Evolutionary conservation across 2,888 invertebrate species (phyloP).

Genomic region (Homarus gammarus): DNA sequence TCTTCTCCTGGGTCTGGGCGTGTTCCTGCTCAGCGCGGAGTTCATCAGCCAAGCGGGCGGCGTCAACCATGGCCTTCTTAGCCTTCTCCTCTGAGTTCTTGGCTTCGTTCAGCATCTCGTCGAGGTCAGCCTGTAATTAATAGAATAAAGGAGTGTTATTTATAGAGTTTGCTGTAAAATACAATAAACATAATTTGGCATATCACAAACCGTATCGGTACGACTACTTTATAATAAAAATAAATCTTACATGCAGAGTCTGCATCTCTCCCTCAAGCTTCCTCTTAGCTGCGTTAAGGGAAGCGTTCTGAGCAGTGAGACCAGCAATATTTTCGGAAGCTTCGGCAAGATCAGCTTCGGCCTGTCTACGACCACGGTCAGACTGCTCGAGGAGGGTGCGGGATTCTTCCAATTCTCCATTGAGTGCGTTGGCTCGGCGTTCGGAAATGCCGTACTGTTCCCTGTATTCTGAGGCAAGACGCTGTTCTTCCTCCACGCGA

Average conservation of each 20-base stretch:
- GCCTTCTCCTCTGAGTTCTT: constrained; percentile 81
- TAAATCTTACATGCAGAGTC: constrained; percentile 81
- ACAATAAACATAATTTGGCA: background rate
- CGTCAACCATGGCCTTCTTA: constrained; percentile 81
- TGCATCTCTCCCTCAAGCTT: constrained; percentile 82
- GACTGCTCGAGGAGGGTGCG: constrained; percentile 98
- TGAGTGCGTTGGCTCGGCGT: constrained; percentile 96
- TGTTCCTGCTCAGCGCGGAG: constrained; percentile 99
- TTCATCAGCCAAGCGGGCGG: constrained; percentile 94
- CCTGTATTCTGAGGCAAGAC: constrained; percentile 97
- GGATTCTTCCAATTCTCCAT: constrained; percentile 98
- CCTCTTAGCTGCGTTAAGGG: constrained; percentile 92
- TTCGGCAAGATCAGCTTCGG: constrained; percentile 78
- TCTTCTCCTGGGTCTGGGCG: constrained; percentile 83
- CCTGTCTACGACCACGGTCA: constrained; percentile 84
- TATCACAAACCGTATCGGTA: too few relatives aligned
- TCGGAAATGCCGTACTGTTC: constrained; percentile 98
- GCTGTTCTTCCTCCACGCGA: constrained; percentile 98
- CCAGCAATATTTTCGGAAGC: constrained; percentile 98
- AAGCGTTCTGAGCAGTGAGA: constrained; percentile 97
- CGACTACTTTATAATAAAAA: too few relatives aligned
- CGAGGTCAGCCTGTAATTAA: constrained; percentile 81
- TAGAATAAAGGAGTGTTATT: constrained; percentile 76
- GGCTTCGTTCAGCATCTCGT: constrained; percentile 82
- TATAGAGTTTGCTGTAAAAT: background rate